Conservation (phyloP, 2,797 vertebrate species). For the Sandelia bainsii region DNA sequence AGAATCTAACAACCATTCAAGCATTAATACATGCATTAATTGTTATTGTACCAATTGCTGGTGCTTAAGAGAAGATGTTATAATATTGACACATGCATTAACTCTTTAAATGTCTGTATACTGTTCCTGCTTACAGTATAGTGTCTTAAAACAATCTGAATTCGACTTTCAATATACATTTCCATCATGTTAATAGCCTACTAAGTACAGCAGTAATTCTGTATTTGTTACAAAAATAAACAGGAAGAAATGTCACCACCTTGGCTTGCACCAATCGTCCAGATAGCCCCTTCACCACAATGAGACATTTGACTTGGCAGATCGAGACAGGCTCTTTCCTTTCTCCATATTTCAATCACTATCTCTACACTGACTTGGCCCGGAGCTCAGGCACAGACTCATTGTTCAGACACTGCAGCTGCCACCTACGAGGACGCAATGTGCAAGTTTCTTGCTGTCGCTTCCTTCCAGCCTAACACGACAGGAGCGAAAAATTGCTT, state of each 20-base stretch:
- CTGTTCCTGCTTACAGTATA: neutral
- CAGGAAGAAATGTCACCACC: slow-evolving; percentile 24
- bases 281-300: slow-evolving; percentile 43
- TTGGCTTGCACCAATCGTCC: slow-evolving; percentile 52
- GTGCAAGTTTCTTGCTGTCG: slow-evolving; percentile 60
- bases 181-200: neutral
- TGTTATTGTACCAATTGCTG: no score
- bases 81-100: no score
- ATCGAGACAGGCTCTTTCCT: slow-evolving; percentile 56
- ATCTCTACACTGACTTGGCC: slow-evolving; percentile 66
- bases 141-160: no score
- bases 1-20: neutral
- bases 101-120: neutral
- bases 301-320: slow-evolving; percentile 63
- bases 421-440: slow-evolving; percentile 67
- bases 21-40: neutral
- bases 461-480: slow-evolving; percentile 77
- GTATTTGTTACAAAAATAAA: slow-evolving; percentile 17
- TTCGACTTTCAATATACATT: neutral
- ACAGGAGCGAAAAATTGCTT: slow-evolving; percentile 51
- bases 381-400: slow-evolving; percentile 22
- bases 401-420: slow-evolving; percentile 75
- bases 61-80: no score
- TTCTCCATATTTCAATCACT: slow-evolving; percentile 76
- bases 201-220: neutral